Evolutionary conservation across 2,113 vertebrate genomes (phyloP).

Genomic region (Carassius auratus): DNA sequence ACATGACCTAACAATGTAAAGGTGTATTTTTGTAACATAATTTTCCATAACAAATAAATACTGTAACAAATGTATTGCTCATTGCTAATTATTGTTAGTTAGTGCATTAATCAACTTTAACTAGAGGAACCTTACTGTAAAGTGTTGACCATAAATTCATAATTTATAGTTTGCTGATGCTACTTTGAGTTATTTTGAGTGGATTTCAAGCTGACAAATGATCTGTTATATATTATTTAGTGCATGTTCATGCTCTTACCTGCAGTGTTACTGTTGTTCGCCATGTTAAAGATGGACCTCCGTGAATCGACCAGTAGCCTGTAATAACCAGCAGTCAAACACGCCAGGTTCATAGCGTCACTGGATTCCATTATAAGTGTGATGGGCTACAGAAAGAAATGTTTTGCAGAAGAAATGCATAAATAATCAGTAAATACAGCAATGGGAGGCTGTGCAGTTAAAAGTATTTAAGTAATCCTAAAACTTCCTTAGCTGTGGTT

Average conservation of each 20-base stretch:
- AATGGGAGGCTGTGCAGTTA: not conserved
- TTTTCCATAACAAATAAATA: no score
- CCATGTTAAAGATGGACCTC: constrained; percentile 97
- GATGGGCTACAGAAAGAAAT: constrained; percentile 84
- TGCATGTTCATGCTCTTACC: constrained; percentile 45
- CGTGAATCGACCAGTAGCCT: constrained; percentile 93
- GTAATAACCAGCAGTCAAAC: constrained; percentile 96
- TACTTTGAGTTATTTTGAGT: not conserved
- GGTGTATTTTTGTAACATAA: no score
- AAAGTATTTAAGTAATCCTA: not conserved
- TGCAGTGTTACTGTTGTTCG: constrained; percentile 85
- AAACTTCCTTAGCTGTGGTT: not conserved
- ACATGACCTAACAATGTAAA: not conserved
- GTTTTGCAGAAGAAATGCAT: not conserved
- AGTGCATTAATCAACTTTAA: no score
- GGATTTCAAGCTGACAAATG: not conserved
- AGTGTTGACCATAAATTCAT: no score
- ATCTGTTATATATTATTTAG: no score
- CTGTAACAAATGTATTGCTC: no score
- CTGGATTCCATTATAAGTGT: constrained; percentile 95
- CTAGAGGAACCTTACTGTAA: no score
- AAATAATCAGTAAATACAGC: not conserved
- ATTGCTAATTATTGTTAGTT: no score
- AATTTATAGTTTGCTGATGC: not conserved
- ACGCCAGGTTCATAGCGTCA: constrained; percentile 98